Base-by-base conservation (phyloP, 2,113 vertebrate species). In the Leucosticte australis region DNA sequence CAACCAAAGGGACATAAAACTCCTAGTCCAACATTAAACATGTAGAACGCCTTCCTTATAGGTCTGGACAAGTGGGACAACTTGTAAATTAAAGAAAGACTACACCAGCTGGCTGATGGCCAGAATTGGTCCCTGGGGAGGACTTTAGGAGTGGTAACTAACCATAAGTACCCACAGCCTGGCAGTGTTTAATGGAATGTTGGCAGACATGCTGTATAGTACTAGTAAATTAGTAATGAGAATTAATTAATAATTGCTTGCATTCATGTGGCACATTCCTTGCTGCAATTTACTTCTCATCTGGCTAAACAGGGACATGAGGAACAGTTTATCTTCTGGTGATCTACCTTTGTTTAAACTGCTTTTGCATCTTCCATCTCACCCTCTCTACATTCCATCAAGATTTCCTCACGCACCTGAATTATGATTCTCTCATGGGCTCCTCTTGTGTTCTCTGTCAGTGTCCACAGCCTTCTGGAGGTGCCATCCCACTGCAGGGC, bases 211-310 rank as follows among this genome's bases (percentile, higher is more conserved):
- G 8, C 82, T 78, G 39, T 57, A 89, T 20, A 90, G 69, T 75
- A 89, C 73, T 90, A 81, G 95, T 94, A 93, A 95, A 96, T 96
- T 89, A 96, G 46, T 96, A 88, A 96, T 96, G 85, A 86, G 74
- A 70, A 94, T 95, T 96, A 80, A 93, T 95, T 95, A 92, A 82
- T 92, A 90, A 95, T 91, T 84, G 71, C 94, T 90, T 50, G 21
- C 41, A 78, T 93, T 86, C 85, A 42, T 50, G 85, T 90, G 88
- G 75, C 82, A 63, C n/a, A 60, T 81, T 93, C 76, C 71, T 92
- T 78, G 41, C 79, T 75, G 82, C 71, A 79, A 30, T 95, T 95
- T 94, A 86, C 71, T 90, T 85, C 90, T 91, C 62, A 52, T 89
- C 55, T 4, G n/a, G 71, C 50, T 92, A 90, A 92, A 93, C 21